phyloP scores from a whole-genome alignment of 2,888 invertebrate genomes.

The Biston stratarius region DNA sequence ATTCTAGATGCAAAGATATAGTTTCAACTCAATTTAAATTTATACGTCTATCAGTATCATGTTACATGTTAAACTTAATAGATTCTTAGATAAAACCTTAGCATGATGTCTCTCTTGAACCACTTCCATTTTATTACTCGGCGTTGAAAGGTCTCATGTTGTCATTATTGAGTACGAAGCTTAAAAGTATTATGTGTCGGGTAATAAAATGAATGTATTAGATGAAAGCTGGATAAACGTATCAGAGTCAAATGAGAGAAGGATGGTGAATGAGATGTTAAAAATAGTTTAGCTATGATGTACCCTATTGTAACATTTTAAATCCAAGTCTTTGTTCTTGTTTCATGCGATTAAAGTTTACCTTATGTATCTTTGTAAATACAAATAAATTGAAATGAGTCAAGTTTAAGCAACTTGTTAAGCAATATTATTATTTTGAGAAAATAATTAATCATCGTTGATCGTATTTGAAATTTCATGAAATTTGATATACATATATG shows the following conservation, averaged over 20 bases:
- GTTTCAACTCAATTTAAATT: constrained; percentile 27
- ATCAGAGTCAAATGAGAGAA: constrained; percentile 3
- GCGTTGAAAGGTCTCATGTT: constrained; percentile 12
- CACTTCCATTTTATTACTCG: constrained; percentile 15
- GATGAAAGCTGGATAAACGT: constrained; percentile 25
- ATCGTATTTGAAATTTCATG: too few relatives aligned
- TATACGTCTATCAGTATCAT: constrained; percentile 16
- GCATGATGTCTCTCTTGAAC: constrained; percentile 22
- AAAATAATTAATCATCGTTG: background rate
- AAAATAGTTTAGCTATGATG: constrained; percentile 10
- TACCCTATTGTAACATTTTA: background rate
- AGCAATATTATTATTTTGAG: background rate
- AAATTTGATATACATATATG: too few relatives aligned
- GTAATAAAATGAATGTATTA: constrained; percentile 17
- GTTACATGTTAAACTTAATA: constrained; percentile 21
- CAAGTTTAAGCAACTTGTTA: background rate
- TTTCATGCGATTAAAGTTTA: background rate
- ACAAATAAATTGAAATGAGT: too few relatives aligned
- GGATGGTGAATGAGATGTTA: constrained; percentile 6
- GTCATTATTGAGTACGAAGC: constrained; percentile 23
- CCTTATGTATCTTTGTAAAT: too few relatives aligned
- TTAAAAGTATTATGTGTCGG: constrained; percentile 21
- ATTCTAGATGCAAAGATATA: constrained; percentile 12
- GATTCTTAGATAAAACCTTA: constrained; percentile 18
- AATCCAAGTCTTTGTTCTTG: background rate